Evolutionary conservation across 2,113 vertebrate species (phyloP).

Genomic region (Meriones unguiculatus): DNA sequence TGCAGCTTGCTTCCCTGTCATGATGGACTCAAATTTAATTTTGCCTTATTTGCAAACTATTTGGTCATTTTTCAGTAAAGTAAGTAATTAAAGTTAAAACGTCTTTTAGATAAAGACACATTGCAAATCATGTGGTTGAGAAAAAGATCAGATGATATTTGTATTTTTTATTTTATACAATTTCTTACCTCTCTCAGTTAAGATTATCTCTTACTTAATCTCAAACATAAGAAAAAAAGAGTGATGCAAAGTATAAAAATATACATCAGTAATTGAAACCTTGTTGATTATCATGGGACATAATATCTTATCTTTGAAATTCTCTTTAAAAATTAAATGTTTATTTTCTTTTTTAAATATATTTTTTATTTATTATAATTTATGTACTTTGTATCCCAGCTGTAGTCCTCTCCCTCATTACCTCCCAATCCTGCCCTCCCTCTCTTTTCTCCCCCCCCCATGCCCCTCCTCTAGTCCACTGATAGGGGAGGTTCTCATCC

Average conservation of each 20-base stretch:
- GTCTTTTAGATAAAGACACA: background rate
- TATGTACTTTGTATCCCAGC: no score
- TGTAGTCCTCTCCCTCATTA: no score
- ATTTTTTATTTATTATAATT: no score
- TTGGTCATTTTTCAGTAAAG: background rate
- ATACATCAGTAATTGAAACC: background rate
- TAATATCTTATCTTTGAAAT: background rate
- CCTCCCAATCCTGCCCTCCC: no score
- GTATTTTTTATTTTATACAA: background rate
- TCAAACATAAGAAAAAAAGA: background rate
- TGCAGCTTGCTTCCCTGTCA: no score
- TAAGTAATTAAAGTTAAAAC: background rate
- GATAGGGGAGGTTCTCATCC: no score
- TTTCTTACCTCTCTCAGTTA: background rate
- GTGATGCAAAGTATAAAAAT: background rate
- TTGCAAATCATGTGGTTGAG: background rate
- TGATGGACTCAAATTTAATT: no score
- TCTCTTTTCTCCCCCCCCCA: no score
- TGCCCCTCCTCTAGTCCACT: no score
- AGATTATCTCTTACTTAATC: background rate
- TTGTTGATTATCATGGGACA: background rate
- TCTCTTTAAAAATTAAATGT: no score
- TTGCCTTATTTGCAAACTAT: background rate
- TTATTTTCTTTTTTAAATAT: no score
- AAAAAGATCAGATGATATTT: background rate